Percentiles rank a stretch among this genome's conserved stretches.
These are phyloP conservation scores for Tiliqua scincoides DNA, from an alignment of 2,113 vertebrate species.

Conservation along the genomic window DNA sequence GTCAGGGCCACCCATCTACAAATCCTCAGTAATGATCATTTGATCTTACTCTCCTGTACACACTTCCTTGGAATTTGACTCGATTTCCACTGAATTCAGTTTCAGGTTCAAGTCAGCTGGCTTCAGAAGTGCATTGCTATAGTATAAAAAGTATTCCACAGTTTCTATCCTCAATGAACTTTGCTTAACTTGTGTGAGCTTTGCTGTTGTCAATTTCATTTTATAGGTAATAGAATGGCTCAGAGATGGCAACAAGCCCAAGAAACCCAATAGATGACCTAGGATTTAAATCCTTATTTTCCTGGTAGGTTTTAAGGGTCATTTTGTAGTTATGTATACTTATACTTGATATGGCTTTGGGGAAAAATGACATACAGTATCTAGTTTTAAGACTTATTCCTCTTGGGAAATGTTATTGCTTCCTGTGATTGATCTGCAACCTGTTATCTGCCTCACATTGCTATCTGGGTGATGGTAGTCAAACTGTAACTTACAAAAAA, in stretches of 20 bases:
- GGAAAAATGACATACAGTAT: slow-evolving; percentile 23
- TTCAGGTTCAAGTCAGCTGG: background rate
- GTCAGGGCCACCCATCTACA: too few species aligned
- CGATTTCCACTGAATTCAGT: background rate
- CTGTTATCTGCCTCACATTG: slow-evolving; percentile 7
- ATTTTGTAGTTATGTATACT: background rate
- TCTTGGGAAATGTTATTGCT: background rate
- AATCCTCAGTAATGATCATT: background rate
- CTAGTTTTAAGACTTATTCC: slow-evolving; percentile 14
- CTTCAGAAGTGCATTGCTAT: background rate
- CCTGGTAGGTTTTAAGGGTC: background rate
- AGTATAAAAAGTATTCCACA: too few species aligned
- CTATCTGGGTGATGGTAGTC: background rate
- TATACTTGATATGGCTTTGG: background rate
- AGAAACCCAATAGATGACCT: background rate
- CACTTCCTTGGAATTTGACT: background rate
- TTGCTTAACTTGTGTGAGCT: background rate
- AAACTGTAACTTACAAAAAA: background rate
- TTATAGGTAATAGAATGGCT: background rate
- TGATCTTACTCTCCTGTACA: background rate
- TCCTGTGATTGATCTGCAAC: background rate
- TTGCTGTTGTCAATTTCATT: background rate
- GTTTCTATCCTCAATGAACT: background rate
- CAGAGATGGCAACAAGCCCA: background rate
- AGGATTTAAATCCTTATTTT: background rate